These are phyloP conservation scores for Hipposideros armiger DNA, from an alignment of 2,113 vertebrate genomes.

Conservation along the genomic window DNA sequence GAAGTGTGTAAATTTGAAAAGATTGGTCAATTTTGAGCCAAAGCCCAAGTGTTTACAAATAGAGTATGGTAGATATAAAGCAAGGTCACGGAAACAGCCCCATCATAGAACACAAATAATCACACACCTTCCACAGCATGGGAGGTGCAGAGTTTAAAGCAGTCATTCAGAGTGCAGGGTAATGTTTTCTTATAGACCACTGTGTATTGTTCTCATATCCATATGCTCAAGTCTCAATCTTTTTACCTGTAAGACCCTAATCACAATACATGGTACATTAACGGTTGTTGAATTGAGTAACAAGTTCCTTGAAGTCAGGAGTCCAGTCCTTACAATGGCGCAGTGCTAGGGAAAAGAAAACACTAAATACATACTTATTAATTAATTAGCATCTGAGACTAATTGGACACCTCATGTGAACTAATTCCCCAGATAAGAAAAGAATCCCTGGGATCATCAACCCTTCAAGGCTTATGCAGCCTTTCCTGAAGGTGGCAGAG, in stretches of 20 bases:
- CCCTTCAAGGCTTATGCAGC: background rate
- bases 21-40: background rate
- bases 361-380: background rate
- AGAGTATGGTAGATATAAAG: background rate
- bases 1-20: background rate
- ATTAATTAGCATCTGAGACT: background rate
- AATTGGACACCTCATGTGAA: background rate
- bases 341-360: conserved; percentile 13
- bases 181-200: background rate
- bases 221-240: background rate
- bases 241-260: background rate
- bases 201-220: background rate
- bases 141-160: background rate
- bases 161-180: background rate
- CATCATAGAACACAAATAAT: background rate
- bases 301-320: background rate
- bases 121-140: background rate
- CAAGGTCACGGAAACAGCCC: background rate
- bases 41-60: conserved; percentile 16
- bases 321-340: background rate
- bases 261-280: background rate
- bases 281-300: background rate
- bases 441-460: background rate
- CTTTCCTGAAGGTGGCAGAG: conserved; percentile 25
- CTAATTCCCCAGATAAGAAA: background rate